Base-by-base conservation (phyloP, 2,113 vertebrate genomes). In the Cranoglanis bouderius region DNA sequence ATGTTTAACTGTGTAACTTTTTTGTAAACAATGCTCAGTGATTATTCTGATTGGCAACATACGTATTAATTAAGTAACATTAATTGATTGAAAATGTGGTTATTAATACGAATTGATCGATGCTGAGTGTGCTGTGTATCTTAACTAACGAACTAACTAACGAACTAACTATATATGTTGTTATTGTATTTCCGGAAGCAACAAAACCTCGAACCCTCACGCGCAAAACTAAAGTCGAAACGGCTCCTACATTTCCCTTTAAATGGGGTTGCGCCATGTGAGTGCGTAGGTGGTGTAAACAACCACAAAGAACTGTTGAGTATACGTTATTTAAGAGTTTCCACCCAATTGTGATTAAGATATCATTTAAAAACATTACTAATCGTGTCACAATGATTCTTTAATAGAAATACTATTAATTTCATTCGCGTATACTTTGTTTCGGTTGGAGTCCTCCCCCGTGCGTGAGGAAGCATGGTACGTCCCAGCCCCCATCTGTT, bases 401-500 rank as follows among this genome's bases (percentile, higher is more conserved):
- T 82, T 40, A 6, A 13, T 3, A 6, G 19, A 40, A 40, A 26
- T 3, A 14, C 19, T 29, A 3, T 4, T 13, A 0, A 26, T n/a
- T 61, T 0, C 35, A 6, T 21, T 51, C 0, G 59, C 0, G 18
- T 63, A 18, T 2, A 19, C 63, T 89, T 87, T 77, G 32, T 86
- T 9, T 29, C 55, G 61, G 4, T 74, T 3, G 19, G 19, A 0
- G 24, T 35, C 40, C 87, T 70, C 91, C 77, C 90, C 88, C 85
- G 12, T 35, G 26, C 38, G 18, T 0, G 46, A 0, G 5, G 4
- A 24, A 0, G 38, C n/a, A n/a, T 96, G 95, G 95, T 95, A 94
- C 35, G 87, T 49, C 85, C 35, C 95, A 92, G 57, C 81, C 90
- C 90, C 95, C 96, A 96, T 96, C 96, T 96, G 96, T 93, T 96